A percentile compares a stretch with the other conserved stretches of the same genome.
phyloP scores from a whole-genome alignment of 1,140 invertebrate species.

The Drosophila miranda region DNA sequence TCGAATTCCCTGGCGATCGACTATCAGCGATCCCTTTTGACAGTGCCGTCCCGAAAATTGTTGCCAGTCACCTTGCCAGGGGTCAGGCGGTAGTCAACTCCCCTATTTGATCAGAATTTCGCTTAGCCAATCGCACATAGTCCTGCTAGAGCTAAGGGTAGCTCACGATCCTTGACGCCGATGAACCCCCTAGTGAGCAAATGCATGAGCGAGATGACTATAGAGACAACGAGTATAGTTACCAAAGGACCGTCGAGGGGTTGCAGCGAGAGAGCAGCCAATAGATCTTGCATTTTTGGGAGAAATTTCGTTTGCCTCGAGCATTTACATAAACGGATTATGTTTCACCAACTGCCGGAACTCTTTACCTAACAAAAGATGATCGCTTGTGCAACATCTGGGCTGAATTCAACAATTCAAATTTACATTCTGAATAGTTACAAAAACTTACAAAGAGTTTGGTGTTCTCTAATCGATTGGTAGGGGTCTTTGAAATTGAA shows the following conservation, averaged over 20 bases:
- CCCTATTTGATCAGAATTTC: conserved; percentile 64
- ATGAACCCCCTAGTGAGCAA: too few relatives aligned
- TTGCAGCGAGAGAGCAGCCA: neutral
- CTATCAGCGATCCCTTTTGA: conserved; percentile 8
- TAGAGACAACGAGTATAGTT: neutral
- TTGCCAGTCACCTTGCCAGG: conserved; percentile 4
- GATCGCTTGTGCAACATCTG: conserved; percentile 1
- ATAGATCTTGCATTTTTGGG: neutral
- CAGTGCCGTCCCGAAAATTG: conserved; percentile 57
- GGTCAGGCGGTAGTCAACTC: conserved; percentile 53
- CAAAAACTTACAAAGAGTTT: neutral
- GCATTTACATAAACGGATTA: conserved; percentile 43
- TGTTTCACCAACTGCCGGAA: neutral
- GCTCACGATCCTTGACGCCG: conserved; percentile 30
- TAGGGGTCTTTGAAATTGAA: too few relatives aligned
- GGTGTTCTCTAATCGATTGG: too few relatives aligned
- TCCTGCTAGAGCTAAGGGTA: conserved; percentile 29
- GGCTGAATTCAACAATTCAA: neutral
- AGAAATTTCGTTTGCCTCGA: neutral
- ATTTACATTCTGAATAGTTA: neutral
- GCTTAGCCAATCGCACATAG: conserved; percentile 40
- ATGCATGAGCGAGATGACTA: conserved; percentile 28
- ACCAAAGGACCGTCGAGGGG: neutral
- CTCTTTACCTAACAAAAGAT: neutral
- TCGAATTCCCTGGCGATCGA: neutral